A percentile compares a stretch with the other conserved stretches of the same genome.
Conservation (phyloP, 1,140 invertebrate genomes). For the Hyposmocoma kahamanoa region DNA sequence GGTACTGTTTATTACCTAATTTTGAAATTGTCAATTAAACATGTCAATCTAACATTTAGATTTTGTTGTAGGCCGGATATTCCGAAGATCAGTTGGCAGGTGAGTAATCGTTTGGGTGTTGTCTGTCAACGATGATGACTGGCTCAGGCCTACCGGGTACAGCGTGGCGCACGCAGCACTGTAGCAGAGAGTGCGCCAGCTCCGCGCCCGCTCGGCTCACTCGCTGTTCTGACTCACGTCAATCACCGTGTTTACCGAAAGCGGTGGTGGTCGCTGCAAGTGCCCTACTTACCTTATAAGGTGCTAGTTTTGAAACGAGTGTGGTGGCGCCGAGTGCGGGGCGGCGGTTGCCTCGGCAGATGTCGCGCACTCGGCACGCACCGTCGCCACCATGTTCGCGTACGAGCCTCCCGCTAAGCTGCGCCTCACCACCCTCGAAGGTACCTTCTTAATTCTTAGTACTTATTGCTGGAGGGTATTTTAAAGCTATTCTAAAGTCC, state of each 20-base stretch:
- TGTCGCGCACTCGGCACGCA: conserved; percentile 7
- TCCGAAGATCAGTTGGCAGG: conserved; percentile 92
- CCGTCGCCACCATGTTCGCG: conserved; percentile 68
- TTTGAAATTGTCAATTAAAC: too few species aligned
- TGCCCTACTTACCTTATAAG: conserved; percentile 74
- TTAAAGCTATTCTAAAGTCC: too few species aligned
- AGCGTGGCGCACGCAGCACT: background rate
- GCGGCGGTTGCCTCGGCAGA: conserved; percentile 9
- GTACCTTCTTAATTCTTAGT: too few species aligned
- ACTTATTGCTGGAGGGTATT: too few species aligned
- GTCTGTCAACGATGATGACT: too few species aligned
- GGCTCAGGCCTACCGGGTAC: too few species aligned
- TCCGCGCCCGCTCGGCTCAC: too few species aligned
- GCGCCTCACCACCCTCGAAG: conserved; percentile 75
- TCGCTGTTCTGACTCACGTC: conserved; percentile 59
- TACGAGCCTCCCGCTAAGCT: conserved; percentile 74
- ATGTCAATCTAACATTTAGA: too few species aligned
- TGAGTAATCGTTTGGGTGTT: conserved; percentile 74
- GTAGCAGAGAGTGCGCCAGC: background rate
- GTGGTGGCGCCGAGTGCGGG: conserved; percentile 37
- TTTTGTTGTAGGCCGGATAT: conserved; percentile 86
- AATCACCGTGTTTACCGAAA: conserved; percentile 61
- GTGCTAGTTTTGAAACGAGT: conserved; percentile 68
- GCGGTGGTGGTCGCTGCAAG: conserved; percentile 48
- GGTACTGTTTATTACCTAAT: too few species aligned